Percentiles rank a stretch among this genome's conserved stretches.
phyloP scores from a whole-genome alignment of 2,797 vertebrate genomes.

The Hippoglossus hippoglossus region DNA sequence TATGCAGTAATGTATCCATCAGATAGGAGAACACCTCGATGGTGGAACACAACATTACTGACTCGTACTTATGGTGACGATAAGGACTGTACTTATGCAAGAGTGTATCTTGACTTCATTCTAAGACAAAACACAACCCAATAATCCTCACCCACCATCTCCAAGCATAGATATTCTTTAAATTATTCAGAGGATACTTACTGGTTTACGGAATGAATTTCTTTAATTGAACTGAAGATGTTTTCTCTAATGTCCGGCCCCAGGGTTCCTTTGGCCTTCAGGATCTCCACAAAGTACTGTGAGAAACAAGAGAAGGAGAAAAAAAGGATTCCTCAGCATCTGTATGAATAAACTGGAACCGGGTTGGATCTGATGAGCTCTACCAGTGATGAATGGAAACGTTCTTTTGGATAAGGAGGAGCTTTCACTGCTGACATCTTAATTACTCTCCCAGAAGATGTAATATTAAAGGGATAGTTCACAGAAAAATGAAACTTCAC shows the following conservation, averaged over 20 bases:
- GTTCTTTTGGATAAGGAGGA: constrained; percentile 25
- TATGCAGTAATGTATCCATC: constrained; percentile 33
- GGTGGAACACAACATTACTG: constrained; percentile 36
- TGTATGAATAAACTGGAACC: constrained; percentile 51
- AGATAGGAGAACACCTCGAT: constrained; percentile 1
- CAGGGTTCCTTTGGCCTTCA: constrained; percentile 93
- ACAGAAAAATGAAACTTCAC: no score
- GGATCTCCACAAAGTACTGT: constrained; percentile 93
- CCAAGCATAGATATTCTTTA: constrained; percentile 76
- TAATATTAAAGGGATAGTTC: constrained; percentile 7
- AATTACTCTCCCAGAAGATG: constrained; percentile 54
- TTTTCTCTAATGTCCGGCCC: constrained; percentile 85
- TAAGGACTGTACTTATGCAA: constrained; percentile 62
- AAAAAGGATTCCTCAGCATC: constrained; percentile 5
- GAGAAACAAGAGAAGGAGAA: constrained; percentile 38
- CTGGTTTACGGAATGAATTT: constrained; percentile 90
- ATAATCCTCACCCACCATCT: constrained; percentile 45
- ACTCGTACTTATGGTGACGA: constrained; percentile 66
- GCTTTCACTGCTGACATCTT: constrained; percentile 64
- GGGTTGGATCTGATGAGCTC: constrained; percentile 35
- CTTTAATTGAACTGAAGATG: constrained; percentile 92
- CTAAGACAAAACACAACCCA: constrained; percentile 79
- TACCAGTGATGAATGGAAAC: constrained; percentile 41
- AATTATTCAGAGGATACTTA: constrained; percentile 92
- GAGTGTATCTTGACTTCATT: constrained; percentile 79